Base-by-base conservation (phyloP, 2,888 invertebrate species). In the Mellilla xanthometata region DNA sequence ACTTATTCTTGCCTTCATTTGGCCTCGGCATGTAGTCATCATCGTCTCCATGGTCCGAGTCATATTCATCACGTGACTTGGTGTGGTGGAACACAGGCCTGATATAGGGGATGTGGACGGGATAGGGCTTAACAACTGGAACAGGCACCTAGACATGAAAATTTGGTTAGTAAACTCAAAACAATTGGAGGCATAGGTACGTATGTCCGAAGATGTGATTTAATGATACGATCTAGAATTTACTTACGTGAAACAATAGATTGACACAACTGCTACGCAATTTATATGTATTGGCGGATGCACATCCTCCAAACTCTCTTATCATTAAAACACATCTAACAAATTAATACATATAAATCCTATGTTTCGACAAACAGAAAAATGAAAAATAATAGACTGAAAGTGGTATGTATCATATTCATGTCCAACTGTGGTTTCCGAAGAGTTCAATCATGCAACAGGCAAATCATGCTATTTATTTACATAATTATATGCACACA, bases 41-140 rank as follows among this genome's bases (percentile, higher is more conserved):
- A 2, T 83, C 87, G 3, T 67, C 65, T 26, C 63, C 51, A 4
- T 62, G 55, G 22, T 71, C 76, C 1, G 65, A 49, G 3, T 81
- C 78, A 19, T 62, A 58, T 10, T 83, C 82, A 10, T 86, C 86
- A 10, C 74, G 70, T 4, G 77, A 57, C 49, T 76, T 74, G 12
- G 84, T 72, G 58, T 88, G 86, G 56, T 89, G 88, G 65, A 87
- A 87, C 41, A 92, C 85, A 1, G 92, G 92, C 58, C 91, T 85
- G 26, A 92, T 75, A 51, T 95, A 91, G 26, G 93, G 94, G 26
- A 95, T 90, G 56, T 92, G 92, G 1, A 95, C 92, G 13, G 95
- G 95, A 66, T 93, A 93, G 2, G 95, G 94, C 68, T 94, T 93
- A 39, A 94, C 92, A 31, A 95, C 92, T 58, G 94, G 93, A 2